A percentile compares a stretch with the other conserved stretches of the same genome.
Evolutionary conservation across 92 coral and sea anemone genomes (phyloP).

Genomic region (Porites evermanni): DNA sequence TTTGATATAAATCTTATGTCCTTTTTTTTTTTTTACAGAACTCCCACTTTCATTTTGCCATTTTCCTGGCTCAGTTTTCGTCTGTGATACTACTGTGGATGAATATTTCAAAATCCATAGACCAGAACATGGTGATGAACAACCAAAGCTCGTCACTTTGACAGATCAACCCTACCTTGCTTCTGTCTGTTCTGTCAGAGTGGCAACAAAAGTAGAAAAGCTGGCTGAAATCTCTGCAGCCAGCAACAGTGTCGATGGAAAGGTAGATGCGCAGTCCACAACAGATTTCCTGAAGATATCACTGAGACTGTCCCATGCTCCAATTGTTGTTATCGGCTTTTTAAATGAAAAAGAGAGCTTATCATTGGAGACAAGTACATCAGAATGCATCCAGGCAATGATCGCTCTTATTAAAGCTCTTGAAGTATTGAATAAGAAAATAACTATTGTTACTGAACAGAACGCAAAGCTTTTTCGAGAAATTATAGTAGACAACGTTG

Average conservation of each 20-base stretch:
- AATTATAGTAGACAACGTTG: neutral
- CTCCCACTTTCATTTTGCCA: slow-evolving; percentile 77
- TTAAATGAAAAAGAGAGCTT: slow-evolving; percentile 32
- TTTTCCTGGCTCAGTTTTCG: slow-evolving; percentile 85
- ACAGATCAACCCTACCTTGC: slow-evolving; percentile 72
- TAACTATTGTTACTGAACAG: slow-evolving; percentile 60
- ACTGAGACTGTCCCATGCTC: slow-evolving; percentile 71
- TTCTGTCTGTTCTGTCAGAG: slow-evolving; percentile 77
- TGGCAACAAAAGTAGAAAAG: slow-evolving; percentile 52
- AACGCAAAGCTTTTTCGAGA: slow-evolving; percentile 1
- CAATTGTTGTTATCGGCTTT: slow-evolving; percentile 77
- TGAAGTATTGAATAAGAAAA: slow-evolving; percentile 75
- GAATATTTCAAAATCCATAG: slow-evolving; percentile 70
- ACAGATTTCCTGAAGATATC: slow-evolving; percentile 73
- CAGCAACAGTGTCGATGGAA: slow-evolving; percentile 58
- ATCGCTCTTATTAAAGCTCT: slow-evolving; percentile 81
- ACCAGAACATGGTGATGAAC: slow-evolving; percentile 75
- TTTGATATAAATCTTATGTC: no score
- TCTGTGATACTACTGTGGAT: slow-evolving; percentile 75
- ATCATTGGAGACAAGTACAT: neutral
- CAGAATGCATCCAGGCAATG: slow-evolving; percentile 81
- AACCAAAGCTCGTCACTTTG: slow-evolving; percentile 69
- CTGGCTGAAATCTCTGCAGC: slow-evolving; percentile 59
- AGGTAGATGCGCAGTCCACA: slow-evolving; percentile 34
- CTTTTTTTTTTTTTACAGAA: slow-evolving; percentile 34